Base-by-base conservation (phyloP, 1,140 invertebrate genomes). In the Macrotrachela quadricornifera region DNA sequence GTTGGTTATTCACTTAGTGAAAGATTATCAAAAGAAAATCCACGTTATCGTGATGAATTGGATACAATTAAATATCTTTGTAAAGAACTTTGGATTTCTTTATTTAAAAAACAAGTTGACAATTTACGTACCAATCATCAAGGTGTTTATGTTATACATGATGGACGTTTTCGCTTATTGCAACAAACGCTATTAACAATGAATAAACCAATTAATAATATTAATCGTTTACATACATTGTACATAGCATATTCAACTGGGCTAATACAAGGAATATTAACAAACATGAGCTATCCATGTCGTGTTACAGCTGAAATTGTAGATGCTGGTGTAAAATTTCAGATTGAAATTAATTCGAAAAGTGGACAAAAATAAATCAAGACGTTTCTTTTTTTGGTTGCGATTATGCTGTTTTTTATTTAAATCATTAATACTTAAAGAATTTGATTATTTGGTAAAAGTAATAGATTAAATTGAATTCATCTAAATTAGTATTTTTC, bases 1-100 rank as follows among this genome's bases (percentile, higher is more conserved):
- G 21, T 30, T 30, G 21, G 21, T 30, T 30, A 30, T 30, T 30
- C 14, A 46, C 46, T 50, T 55, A 64, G 61, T 49, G 51, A 79
- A 30, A 2, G 85, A 58, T 72, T 91, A 49, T 88, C 87, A 0
- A 80, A 83, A 67, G 90, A 96, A 64, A 82, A 80, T 71, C 77
- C 83, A 4, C 73, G 88, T 53, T 94, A 95, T 64, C 91, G 94
- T 73, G 87, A 95, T 73, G 92, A 97, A 70, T 66, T 97, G 38
- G 92, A 97, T 60, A 90, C 85, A 18, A 85, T 97, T 73, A 97
- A 97, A 69, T 97, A 95, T 61, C 86, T 97, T 42, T 97, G 92
- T 64, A 97, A 92, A 58, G 92, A 97, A 65, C 92, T 96, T 63
- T 97, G 92, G 92, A 81, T 80, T 18, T 79, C 80, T 36, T 77